Evolutionary conservation across 2,888 invertebrate genomes (phyloP).

Genomic region (Microplitis deprimator): DNA sequence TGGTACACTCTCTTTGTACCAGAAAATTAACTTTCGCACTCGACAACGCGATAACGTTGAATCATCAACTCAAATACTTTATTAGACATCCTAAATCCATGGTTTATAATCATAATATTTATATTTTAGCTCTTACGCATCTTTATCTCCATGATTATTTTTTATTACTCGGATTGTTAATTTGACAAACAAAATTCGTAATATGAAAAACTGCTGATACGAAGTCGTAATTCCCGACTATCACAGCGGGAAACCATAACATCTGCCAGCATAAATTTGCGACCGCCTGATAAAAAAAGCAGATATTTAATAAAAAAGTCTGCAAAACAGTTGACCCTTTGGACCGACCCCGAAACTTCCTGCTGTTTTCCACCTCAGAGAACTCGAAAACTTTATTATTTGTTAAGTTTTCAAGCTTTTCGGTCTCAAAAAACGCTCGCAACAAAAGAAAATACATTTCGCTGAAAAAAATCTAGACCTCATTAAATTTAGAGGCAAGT

Average conservation of each 20-base stretch:
- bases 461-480: no score
- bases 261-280: constrained; percentile 17
- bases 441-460: no score
- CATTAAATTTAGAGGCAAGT: no score
- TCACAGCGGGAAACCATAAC: constrained; percentile 1
- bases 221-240: not conserved
- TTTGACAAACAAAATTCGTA: no score
- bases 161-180: not conserved
- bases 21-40: constrained; percentile 44
- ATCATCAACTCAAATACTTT: constrained; percentile 27
- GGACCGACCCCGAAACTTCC: no score
- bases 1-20: constrained; percentile 30
- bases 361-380: no score
- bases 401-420: no score
- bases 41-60: constrained; percentile 22
- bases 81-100: constrained; percentile 8
- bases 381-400: no score
- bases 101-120: not conserved
- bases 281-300: not conserved
- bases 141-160: not conserved
- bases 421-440: no score
- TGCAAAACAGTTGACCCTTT: no score
- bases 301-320: not conserved
- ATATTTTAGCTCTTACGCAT: not conserved
- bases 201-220: no score